These are phyloP conservation scores for Camponotus vicinus DNA, from an alignment of 1,140 invertebrate genomes.

Conservation along the genomic window DNA sequence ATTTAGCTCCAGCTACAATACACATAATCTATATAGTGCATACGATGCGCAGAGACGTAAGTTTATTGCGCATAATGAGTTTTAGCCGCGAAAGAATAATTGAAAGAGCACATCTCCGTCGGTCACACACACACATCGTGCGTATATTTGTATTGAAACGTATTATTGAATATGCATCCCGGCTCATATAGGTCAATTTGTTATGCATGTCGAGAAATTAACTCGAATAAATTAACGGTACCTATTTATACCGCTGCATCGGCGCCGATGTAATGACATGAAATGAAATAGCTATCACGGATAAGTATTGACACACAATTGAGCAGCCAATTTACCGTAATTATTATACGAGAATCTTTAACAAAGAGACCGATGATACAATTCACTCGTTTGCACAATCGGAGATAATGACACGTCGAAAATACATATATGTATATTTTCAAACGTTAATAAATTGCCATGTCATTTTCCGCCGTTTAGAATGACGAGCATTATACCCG, in stretches of 20 bases:
- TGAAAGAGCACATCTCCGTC: background rate
- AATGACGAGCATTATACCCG: conserved; percentile 12
- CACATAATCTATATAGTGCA: background rate
- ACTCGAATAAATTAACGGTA: conserved; percentile 60
- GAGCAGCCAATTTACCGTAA: conserved; percentile 37
- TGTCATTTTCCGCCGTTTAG: background rate
- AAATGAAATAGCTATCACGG: conserved; percentile 54
- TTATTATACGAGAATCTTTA: conserved; percentile 45
- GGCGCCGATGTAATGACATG: conserved; percentile 46
- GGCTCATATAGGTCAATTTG: conserved; percentile 54
- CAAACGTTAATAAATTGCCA: background rate
- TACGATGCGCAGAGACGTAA: too few relatives aligned
- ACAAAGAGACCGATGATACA: conserved; percentile 15
- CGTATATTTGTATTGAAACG: background rate
- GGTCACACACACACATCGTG: too few relatives aligned
- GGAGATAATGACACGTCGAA: conserved; percentile 11
- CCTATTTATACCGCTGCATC: conserved; percentile 43
- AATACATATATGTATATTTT: background rate
- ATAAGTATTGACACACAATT: conserved; percentile 53
- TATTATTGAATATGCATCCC: conserved; percentile 54
- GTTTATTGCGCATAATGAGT: conserved; percentile 20
- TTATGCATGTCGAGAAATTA: conserved; percentile 58
- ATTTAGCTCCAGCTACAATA: background rate
- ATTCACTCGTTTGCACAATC: conserved; percentile 2
- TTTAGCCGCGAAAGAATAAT: conserved; percentile 15